Evolutionary conservation across 2,888 invertebrate species (phyloP).

Genomic region (Hyles lineata): DNA sequence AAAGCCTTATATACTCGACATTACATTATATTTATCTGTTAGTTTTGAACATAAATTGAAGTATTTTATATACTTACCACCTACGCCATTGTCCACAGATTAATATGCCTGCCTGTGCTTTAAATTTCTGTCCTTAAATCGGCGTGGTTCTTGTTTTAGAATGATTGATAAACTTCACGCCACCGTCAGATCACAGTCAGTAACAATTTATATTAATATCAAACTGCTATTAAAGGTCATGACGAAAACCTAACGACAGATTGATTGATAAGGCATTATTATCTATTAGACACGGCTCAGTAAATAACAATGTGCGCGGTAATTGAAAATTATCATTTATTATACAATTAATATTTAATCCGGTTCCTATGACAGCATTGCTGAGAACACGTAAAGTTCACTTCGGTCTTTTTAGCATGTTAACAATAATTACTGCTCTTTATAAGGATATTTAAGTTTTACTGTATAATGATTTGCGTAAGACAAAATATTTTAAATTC

Average conservation of each 20-base stretch:
- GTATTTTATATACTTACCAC: too few species aligned
- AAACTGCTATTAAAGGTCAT: slow-evolving; percentile 13
- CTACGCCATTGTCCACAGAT: too few species aligned
- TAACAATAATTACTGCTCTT: background rate
- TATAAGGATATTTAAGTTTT: background rate
- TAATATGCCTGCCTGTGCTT: too few species aligned
- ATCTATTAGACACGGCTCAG: slow-evolving; percentile 26
- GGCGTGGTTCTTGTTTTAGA: background rate
- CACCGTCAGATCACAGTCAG: background rate
- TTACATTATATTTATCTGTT: too few species aligned
- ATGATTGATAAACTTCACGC: background rate
- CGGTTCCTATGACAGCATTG: background rate
- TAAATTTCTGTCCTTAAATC: too few species aligned
- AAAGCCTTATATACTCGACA: too few species aligned
- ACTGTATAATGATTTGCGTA: background rate
- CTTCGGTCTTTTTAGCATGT: background rate
- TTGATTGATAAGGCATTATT: slow-evolving; percentile 25
- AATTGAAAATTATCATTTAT: slow-evolving; percentile 27
- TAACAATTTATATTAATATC: background rate
- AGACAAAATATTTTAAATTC: background rate
- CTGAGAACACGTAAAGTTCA: background rate
- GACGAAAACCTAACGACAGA: slow-evolving; percentile 28
- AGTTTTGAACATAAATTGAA: too few species aligned
- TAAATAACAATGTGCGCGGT: slow-evolving; percentile 18
- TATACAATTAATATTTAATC: background rate